Evolutionary conservation across 2,888 invertebrate species (phyloP).

Genomic region (Listrodromus nycthemerus): DNA sequence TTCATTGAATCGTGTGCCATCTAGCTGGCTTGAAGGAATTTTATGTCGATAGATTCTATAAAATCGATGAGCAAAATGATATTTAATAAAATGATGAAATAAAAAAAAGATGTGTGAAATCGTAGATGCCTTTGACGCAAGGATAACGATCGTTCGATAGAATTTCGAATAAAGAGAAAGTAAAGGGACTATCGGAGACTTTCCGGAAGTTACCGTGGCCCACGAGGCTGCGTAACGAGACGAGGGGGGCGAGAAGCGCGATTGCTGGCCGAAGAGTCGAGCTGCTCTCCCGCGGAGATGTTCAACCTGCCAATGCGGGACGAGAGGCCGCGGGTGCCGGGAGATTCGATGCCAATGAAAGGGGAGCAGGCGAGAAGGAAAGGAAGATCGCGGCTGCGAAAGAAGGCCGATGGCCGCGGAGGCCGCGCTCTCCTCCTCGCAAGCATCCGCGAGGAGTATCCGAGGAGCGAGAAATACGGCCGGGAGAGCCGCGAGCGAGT

Average conservation of each 20-base stretch:
- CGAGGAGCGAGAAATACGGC: not conserved
- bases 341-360: conserved; percentile 59
- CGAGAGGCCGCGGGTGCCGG: conserved; percentile 30
- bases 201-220: not conserved
- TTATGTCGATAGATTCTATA: not conserved
- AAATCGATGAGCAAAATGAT: not conserved
- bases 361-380: conserved; percentile 59
- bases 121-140: not conserved
- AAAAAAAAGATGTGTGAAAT: not conserved
- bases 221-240: conserved; percentile 10
- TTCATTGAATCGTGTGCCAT: conserved; percentile 9
- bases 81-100: not conserved
- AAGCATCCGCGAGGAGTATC: conserved; percentile 21
- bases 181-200: not conserved
- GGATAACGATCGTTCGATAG: not conserved
- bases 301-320: conserved; percentile 50
- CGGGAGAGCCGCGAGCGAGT: not conserved
- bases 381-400: conserved; percentile 45
- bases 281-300: conserved; percentile 19
- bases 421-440: not conserved
- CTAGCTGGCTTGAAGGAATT: not conserved
- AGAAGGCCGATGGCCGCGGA: conserved; percentile 61
- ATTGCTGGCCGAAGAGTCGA: not conserved
- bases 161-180: conserved; percentile 4
- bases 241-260: conserved; percentile 1